phyloP scores from a whole-genome alignment of 2,888 invertebrate species.

The Scaptomyza caliginosa region DNA sequence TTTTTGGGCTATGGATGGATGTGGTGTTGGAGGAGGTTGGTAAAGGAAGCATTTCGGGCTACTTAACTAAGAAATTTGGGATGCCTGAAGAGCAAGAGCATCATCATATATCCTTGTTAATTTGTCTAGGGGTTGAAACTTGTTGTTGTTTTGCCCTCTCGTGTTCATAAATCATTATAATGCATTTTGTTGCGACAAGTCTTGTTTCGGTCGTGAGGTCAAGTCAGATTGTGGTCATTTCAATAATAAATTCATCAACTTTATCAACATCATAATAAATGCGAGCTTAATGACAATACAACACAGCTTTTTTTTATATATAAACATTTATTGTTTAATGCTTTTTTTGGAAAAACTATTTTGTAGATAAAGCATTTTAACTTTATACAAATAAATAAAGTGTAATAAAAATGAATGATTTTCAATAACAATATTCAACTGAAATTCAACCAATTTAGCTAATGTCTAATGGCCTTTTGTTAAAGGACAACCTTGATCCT shows the following conservation, averaged over 20 bases:
- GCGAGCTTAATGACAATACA: constrained; percentile 19
- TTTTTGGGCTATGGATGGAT: background rate
- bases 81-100: constrained; percentile 40
- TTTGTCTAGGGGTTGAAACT: constrained; percentile 64
- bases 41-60: constrained; percentile 40
- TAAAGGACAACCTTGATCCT: constrained; percentile 1
- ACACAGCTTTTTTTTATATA: too few relatives aligned
- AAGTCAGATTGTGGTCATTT: constrained; percentile 58
- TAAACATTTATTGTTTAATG: too few relatives aligned
- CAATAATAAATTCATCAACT: constrained; percentile 65
- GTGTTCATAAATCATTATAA: constrained; percentile 72
- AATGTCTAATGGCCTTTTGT: background rate
- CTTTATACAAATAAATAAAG: too few relatives aligned
- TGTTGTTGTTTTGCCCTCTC: constrained; percentile 8
- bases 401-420: too few relatives aligned
- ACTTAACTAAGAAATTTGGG: constrained; percentile 51
- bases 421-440: background rate
- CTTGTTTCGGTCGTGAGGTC: constrained; percentile 52
- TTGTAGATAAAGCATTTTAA: too few relatives aligned
- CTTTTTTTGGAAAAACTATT: too few relatives aligned
- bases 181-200: constrained; percentile 67
- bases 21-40: background rate
- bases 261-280: constrained; percentile 15
- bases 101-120: constrained; percentile 77
- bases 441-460: background rate